Conservation (phyloP, 2,113 vertebrate genomes). For the Trochalopteron elliotii region DNA sequence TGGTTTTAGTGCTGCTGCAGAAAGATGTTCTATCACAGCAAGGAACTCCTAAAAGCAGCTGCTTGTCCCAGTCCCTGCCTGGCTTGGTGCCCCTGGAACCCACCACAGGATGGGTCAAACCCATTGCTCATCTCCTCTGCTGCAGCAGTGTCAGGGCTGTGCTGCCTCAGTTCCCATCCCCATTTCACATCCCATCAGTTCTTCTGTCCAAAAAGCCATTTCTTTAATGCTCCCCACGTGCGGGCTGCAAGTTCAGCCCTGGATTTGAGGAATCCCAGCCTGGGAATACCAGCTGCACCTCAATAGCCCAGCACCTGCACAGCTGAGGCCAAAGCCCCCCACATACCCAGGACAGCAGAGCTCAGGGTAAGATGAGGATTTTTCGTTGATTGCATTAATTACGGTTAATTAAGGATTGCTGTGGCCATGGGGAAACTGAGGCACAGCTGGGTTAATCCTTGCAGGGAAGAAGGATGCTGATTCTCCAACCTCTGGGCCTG, state of each 20-base stretch:
- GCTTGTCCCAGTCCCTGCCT: neutral
- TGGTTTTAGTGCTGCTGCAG: neutral
- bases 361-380: fast-evolving
- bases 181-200: fast-evolving
- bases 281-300: fast-evolving
- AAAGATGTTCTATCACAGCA: neutral
- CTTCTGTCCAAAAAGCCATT: neutral
- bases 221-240: fast-evolving
- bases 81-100: fast-evolving
- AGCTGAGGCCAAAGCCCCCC: neutral
- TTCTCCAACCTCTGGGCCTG: no score
- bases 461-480: no score
- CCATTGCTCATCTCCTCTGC: fast-evolving
- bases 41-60: neutral
- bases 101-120: neutral
- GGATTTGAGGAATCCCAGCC: neutral
- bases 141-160: neutral
- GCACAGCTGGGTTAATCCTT: neutral
- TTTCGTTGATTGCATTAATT: neutral
- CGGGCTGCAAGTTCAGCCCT: neutral
- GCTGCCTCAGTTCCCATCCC: neutral
- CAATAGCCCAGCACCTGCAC: neutral
- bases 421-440: neutral
- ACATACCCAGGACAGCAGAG: fast-evolving
- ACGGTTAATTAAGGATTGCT: no score